Conservation (phyloP, 2,888 invertebrate genomes). For the Chrysomela aeneicollis region DNA sequence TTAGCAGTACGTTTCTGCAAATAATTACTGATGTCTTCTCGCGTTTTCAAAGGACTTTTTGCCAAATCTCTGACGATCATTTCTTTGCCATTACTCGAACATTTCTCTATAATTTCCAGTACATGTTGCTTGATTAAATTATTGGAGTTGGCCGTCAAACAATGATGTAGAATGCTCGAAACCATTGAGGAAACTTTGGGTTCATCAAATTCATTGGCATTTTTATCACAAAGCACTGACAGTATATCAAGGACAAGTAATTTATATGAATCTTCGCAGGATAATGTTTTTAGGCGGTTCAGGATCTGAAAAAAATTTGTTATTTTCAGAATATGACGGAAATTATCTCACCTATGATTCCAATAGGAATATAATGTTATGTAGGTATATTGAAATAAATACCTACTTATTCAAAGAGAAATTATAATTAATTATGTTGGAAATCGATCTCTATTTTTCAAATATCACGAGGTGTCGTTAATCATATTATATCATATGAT, state of each 20-base stretch:
- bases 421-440: too few relatives aligned
- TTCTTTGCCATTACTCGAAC: constrained; percentile 24
- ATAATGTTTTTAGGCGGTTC: constrained; percentile 35
- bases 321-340: not conserved
- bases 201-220: constrained; percentile 22
- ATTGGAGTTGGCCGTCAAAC: constrained; percentile 19
- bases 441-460: too few relatives aligned
- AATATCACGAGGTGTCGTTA: too few relatives aligned
- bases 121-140: constrained; percentile 32
- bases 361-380: too few relatives aligned
- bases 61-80: constrained; percentile 27
- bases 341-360: too few relatives aligned
- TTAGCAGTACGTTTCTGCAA: constrained; percentile 22
- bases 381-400: too few relatives aligned
- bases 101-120: constrained; percentile 30
- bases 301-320: constrained; percentile 40
- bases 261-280: constrained; percentile 26
- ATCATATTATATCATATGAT: too few relatives aligned
- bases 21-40: constrained; percentile 24
- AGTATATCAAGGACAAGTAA: constrained; percentile 27
- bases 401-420: too few relatives aligned
- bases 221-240: constrained; percentile 18
- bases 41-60: constrained; percentile 10
- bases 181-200: constrained; percentile 22
- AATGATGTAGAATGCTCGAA: constrained; percentile 22